Evolutionary conservation across 2,797 vertebrate species (phyloP).

Genomic region (Lacerta bilineata): DNA sequence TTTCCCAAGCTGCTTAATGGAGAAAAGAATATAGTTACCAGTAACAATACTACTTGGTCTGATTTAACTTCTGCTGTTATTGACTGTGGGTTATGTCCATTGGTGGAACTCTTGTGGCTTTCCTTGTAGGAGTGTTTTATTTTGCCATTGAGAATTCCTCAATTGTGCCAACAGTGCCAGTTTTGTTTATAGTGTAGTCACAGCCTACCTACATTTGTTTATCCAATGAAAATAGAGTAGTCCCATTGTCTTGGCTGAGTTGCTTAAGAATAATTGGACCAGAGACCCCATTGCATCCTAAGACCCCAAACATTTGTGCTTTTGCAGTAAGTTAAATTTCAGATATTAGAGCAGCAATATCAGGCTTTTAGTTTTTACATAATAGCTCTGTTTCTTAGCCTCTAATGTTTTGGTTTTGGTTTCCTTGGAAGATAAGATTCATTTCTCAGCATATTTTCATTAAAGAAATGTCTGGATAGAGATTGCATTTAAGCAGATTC

Average conservation of each 20-base stretch:
- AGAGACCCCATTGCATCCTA: background rate
- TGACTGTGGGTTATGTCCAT: background rate
- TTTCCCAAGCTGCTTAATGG: background rate
- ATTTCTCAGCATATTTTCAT: slow-evolving; percentile 11
- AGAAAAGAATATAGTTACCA: too few species aligned
- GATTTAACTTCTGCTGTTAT: background rate
- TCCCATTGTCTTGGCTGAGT: background rate
- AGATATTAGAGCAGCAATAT: background rate
- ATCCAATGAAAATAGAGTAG: background rate
- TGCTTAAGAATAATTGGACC: background rate
- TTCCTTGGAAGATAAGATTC: background rate
- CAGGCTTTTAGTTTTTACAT: background rate
- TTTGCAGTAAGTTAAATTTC: background rate
- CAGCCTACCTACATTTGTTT: background rate
- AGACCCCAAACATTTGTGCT: background rate
- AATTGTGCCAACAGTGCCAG: background rate
- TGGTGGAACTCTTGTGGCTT: background rate
- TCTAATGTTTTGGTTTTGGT: background rate
- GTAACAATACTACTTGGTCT: slow-evolving; percentile 5
- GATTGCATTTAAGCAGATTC: slow-evolving; percentile 36
- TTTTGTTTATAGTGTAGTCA: background rate
- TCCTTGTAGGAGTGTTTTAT: background rate
- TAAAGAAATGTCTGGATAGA: slow-evolving; percentile 28
- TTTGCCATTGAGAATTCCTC: background rate
- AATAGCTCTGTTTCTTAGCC: background rate